Evolutionary conservation across 2,113 vertebrate species (phyloP).

Genomic region (Scytalopus superciliaris): DNA sequence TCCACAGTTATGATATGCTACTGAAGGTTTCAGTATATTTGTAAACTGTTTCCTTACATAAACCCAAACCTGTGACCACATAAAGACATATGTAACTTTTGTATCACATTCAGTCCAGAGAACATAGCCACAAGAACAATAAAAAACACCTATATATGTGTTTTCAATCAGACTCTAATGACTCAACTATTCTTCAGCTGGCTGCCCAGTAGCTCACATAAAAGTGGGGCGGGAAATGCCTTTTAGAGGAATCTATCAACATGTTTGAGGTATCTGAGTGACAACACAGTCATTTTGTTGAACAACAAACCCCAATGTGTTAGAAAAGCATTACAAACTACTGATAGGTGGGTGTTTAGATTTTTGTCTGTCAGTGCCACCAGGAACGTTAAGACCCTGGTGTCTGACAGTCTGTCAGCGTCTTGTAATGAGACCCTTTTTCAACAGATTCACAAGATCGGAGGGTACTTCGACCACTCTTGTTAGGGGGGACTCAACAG

Average conservation of each 20-base stretch:
- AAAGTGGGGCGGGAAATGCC: neutral
- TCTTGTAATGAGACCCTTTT: too few species aligned
- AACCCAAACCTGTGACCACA: neutral
- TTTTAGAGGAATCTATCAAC: neutral
- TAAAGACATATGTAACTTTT: neutral
- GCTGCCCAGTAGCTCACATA: neutral
- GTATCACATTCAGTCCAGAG: neutral
- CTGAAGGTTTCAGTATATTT: neutral
- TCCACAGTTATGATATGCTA: neutral
- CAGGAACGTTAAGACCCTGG: too few species aligned
- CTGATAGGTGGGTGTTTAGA: too few species aligned
- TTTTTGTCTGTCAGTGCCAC: too few species aligned
- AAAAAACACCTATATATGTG: neutral
- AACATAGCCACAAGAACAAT: neutral
- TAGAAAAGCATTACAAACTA: neutral
- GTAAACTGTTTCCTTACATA: neutral
- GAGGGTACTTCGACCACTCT: too few species aligned
- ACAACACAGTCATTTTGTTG: neutral
- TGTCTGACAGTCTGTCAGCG: too few species aligned
- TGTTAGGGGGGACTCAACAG: too few species aligned
- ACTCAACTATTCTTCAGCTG: neutral
- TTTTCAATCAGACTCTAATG: neutral
- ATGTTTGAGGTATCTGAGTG: neutral
- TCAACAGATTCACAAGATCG: too few species aligned
- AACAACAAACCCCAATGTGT: neutral